Evolutionary conservation across 2,888 invertebrate genomes (phyloP).

Genomic region (Pyralis farinalis): DNA sequence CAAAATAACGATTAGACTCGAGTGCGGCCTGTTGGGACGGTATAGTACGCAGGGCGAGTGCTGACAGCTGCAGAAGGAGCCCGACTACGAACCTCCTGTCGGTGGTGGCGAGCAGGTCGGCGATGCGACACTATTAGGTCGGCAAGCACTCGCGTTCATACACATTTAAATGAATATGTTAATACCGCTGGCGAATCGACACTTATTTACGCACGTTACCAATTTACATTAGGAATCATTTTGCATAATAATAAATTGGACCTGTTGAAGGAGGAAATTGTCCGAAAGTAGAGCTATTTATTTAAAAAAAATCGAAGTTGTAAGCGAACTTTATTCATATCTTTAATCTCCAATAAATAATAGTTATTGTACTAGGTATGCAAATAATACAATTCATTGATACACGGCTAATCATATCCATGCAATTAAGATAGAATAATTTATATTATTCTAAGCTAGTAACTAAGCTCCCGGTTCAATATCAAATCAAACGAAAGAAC

Average conservation of each 20-base stretch:
- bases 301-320: too few species aligned
- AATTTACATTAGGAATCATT: conserved; percentile 61
- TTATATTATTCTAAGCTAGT: too few species aligned
- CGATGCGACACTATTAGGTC: conserved; percentile 56
- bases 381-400: too few species aligned
- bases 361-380: too few species aligned
- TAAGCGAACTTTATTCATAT: too few species aligned
- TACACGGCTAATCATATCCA: too few species aligned
- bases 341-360: too few species aligned
- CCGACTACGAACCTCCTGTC: conserved; percentile 11
- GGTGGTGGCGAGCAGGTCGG: conserved; percentile 50
- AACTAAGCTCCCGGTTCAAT: too few species aligned
- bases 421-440: too few species aligned
- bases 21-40: conserved; percentile 28
- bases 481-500: too few species aligned
- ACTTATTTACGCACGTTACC: conserved; percentile 52
- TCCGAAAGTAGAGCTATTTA: not conserved
- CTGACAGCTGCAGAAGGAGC: not conserved
- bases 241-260: conserved; percentile 34
- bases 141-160: conserved; percentile 48
- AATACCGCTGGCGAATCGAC: conserved; percentile 58
- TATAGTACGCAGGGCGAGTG: not conserved
- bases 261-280: conserved; percentile 14
- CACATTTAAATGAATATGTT: conserved; percentile 70
- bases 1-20: conserved; percentile 63